Conservation (phyloP, 2,888 invertebrate species). For the Celastrina argiolus region DNA sequence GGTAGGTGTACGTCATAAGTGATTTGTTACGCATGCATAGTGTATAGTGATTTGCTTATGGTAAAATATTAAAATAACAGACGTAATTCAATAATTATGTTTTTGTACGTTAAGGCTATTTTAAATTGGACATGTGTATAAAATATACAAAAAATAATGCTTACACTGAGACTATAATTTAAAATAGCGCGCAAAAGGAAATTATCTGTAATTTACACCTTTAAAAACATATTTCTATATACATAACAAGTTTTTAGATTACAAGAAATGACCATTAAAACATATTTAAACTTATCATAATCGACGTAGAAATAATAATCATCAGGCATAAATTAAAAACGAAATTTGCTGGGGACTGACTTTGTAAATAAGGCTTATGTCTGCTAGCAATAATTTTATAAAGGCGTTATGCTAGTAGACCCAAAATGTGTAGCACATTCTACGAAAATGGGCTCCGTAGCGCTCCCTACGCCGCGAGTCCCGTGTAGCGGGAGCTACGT, state of each 20-base stretch:
- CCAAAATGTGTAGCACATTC: background rate
- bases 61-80: no score
- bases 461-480: constrained; percentile 11
- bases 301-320: background rate
- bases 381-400: background rate
- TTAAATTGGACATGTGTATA: no score
- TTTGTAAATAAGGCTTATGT: background rate
- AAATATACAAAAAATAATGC: background rate
- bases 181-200: constrained; percentile 1
- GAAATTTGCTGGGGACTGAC: background rate
- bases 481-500: constrained; percentile 1
- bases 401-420: background rate
- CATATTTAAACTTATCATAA: background rate
- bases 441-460: background rate
- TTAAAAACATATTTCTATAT: background rate
- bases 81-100: no score
- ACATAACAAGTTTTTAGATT: constrained; percentile 8
- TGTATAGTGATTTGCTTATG: background rate
- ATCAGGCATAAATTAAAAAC: background rate
- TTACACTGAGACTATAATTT: background rate
- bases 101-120: no score
- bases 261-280: constrained; percentile 1
- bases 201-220: background rate
- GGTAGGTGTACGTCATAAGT: background rate
- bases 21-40: no score